A percentile compares a stretch with the other conserved stretches of the same genome.
Conservation (phyloP, 2,888 invertebrate species). For the Muschampia plurimacula region DNA sequence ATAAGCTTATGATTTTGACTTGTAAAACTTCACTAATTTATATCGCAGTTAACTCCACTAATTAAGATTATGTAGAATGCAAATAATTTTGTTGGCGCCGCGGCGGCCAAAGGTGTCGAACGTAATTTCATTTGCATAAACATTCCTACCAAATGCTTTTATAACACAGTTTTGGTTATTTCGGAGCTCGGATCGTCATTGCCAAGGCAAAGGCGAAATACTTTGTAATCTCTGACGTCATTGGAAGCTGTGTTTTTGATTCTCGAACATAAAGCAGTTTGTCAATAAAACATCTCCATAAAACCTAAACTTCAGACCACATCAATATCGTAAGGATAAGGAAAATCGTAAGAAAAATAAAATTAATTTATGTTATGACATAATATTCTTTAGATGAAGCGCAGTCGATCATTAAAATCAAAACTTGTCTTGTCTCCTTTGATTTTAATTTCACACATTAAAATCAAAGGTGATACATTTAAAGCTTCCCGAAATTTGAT, state of each 20-base stretch:
- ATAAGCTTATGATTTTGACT: not conserved
- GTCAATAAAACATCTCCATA: not conserved
- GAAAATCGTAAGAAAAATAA: no score
- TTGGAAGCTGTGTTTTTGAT: not conserved
- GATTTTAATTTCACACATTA: no score
- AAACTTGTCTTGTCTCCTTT: no score
- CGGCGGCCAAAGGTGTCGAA: not conserved
- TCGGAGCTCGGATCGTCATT: conserved; percentile 1
- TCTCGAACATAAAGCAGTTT: not conserved
- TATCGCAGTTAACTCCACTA: not conserved
- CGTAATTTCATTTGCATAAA: conserved; percentile 27
- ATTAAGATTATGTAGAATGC: not conserved
- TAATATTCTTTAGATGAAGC: no score
- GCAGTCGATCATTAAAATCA: no score
- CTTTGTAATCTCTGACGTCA: conserved; percentile 19
- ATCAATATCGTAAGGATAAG: no score
- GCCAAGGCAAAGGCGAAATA: conserved; percentile 8
- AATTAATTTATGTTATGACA: no score
- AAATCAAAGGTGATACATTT: no score
- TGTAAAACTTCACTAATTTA: not conserved
- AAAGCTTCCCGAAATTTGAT: no score
- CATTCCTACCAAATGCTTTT: not conserved
- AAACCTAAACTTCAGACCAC: not conserved
- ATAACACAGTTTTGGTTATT: not conserved
- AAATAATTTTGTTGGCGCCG: not conserved